Conservation (phyloP, 2,113 vertebrate species). For the Trochalopteron elliotii region DNA sequence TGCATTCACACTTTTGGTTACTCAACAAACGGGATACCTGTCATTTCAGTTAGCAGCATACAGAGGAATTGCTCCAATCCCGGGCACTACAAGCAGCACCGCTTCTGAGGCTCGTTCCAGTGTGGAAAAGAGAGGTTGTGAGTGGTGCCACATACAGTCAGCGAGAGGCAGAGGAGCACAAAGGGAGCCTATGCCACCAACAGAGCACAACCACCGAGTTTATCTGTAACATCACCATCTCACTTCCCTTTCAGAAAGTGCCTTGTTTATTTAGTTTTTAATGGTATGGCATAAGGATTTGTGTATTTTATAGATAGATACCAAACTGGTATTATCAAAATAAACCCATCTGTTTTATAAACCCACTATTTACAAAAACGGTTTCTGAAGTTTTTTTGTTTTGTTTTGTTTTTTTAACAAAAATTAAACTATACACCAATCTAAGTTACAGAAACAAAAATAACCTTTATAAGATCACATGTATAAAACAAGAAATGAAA, state of each 20-base stretch:
- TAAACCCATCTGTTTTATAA: slow-evolving; percentile 80
- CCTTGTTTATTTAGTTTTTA: slow-evolving; percentile 74
- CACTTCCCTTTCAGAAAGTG: slow-evolving; percentile 78
- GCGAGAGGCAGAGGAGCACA: not conserved
- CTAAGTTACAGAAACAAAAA: slow-evolving; percentile 77
- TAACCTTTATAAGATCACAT: slow-evolving; percentile 79
- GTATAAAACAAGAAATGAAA: slow-evolving; percentile 86
- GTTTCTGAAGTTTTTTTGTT: slow-evolving; percentile 68
- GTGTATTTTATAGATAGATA: slow-evolving; percentile 74
- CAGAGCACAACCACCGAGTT: not conserved
- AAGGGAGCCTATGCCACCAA: not conserved
- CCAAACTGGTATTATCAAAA: slow-evolving; percentile 77
- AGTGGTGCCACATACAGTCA: not conserved
- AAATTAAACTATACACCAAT: slow-evolving; percentile 81
- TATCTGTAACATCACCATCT: slow-evolving; percentile 68
- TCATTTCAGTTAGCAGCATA: slow-evolving; percentile 33
- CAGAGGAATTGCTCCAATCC: not conserved
- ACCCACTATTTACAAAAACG: slow-evolving; percentile 75
- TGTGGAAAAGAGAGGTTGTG: not conserved
- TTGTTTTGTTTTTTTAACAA: slow-evolving; percentile 64
- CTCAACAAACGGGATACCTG: not conserved
- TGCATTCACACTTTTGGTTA: slow-evolving; percentile 13
- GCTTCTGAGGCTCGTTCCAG: not conserved
- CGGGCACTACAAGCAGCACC: not conserved
- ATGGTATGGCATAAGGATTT: slow-evolving; percentile 67